These are phyloP conservation scores for Lucifuga dentata DNA, from an alignment of 2,113 vertebrate genomes.

Conservation along the genomic window DNA sequence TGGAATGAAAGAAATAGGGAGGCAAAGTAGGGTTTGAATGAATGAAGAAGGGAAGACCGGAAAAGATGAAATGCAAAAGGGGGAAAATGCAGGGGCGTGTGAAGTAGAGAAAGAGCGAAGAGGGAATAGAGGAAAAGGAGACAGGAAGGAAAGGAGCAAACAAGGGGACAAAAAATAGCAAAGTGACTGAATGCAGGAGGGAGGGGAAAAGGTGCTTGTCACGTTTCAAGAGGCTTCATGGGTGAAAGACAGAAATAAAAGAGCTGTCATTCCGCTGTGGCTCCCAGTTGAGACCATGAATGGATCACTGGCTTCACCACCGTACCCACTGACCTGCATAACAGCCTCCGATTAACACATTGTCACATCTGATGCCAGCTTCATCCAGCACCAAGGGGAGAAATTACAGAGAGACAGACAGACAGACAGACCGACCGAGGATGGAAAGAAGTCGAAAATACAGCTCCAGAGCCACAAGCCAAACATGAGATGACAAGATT, in stretches of 20 bases:
- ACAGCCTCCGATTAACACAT: conserved; percentile 58
- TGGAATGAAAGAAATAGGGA: neutral
- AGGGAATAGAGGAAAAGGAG: neutral
- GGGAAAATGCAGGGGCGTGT: no score
- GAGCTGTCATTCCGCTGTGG: conserved; percentile 32
- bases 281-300: conserved; percentile 44
- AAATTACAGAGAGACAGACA: neutral
- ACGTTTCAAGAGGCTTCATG: conserved; percentile 19
- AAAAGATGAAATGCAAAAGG: no score
- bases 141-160: neutral
- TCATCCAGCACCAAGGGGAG: conserved; percentile 17
- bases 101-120: neutral
- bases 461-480: neutral
- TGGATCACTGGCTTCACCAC: conserved; percentile 46
- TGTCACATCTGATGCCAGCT: conserved; percentile 65
- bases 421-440: neutral
- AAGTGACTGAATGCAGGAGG: neutral
- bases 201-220: neutral
- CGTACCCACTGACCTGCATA: conserved; percentile 55
- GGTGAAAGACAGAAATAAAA: conserved; percentile 33
- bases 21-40: no score
- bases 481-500: neutral
- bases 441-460: neutral
- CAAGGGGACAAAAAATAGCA: neutral
- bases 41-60: no score